Percentiles rank a stretch among this genome's conserved stretches.
These are phyloP conservation scores for Ophion ventricosus DNA, from an alignment of 2,888 invertebrate species.

Conservation along the genomic window DNA sequence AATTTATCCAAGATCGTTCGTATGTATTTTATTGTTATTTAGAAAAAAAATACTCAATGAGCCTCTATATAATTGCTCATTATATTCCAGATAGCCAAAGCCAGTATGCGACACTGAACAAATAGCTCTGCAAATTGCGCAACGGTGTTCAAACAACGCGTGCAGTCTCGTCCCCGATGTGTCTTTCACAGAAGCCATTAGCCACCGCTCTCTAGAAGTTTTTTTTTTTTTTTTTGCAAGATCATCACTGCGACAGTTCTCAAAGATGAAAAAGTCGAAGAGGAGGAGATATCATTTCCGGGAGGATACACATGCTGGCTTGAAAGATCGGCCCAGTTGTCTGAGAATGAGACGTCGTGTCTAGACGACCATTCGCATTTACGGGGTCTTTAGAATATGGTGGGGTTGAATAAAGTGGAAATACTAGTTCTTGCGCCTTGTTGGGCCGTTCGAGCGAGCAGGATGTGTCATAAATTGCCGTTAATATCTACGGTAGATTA, in stretches of 20 bases:
- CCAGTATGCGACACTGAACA: background rate
- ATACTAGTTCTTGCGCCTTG: background rate
- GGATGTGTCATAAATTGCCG: background rate
- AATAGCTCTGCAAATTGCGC: background rate
- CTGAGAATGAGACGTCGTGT: constrained; percentile 1
- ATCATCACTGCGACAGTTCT: too few relatives aligned
- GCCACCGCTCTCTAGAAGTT: background rate
- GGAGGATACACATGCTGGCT: constrained; percentile 13
- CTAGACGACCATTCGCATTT: constrained; percentile 10
- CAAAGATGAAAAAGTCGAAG: background rate
- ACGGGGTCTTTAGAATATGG: constrained; percentile 4
- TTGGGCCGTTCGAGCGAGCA: background rate
- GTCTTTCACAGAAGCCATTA: background rate
- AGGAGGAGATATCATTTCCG: constrained; percentile 24
- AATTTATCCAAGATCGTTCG: background rate
- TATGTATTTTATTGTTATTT: background rate
- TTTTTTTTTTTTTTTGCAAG: background rate
- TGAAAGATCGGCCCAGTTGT: constrained; percentile 38
- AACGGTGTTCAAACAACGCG: background rate
- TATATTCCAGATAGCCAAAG: background rate
- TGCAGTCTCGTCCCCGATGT: background rate
- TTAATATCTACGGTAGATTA: background rate
- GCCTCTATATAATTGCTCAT: background rate
- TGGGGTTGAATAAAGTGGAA: background rate
- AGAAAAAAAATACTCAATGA: background rate